Evolutionary conservation across 2,113 vertebrate genomes (phyloP).

Genomic region (Trichechus manatus): DNA sequence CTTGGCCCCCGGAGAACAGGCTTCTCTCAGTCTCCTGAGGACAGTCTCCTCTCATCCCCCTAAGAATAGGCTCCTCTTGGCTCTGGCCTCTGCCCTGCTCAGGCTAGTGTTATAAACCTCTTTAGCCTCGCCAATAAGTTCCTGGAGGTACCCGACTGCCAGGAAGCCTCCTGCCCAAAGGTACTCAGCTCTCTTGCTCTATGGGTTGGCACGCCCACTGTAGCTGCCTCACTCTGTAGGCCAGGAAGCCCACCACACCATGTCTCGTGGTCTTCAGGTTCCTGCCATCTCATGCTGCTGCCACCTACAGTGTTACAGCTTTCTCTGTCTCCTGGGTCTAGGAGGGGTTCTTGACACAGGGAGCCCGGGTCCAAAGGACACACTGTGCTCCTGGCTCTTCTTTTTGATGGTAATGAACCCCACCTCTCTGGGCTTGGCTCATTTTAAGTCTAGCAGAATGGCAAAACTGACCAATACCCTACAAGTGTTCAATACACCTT

Average conservation of each 20-base stretch:
- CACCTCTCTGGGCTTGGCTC: neutral
- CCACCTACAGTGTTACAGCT: neutral
- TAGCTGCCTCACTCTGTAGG: neutral
- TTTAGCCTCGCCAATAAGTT: neutral
- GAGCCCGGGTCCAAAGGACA: neutral
- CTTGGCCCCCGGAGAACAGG: neutral
- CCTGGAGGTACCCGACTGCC: neutral
- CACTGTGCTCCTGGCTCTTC: neutral
- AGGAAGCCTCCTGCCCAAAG: neutral
- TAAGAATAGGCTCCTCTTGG: no score
- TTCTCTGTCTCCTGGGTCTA: neutral
- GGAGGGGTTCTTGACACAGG: neutral
- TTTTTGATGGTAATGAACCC: neutral
- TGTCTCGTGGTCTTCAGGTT: neutral
- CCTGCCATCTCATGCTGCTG: neutral
- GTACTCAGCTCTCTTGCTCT: neutral
- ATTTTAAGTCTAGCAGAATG: neutral
- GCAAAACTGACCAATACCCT: neutral
- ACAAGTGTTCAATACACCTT: neutral
- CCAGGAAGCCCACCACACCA: neutral
- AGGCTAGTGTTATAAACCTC: neutral
- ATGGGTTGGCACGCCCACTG: neutral
- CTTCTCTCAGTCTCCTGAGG: no score
- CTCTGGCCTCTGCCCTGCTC: neutral
- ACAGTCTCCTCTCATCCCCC: no score